Evolutionary conservation across 2,113 vertebrate genomes (phyloP), one percentile per base, ranked within the genome.

Genomic region (Eubucco bourcierii): DNA sequence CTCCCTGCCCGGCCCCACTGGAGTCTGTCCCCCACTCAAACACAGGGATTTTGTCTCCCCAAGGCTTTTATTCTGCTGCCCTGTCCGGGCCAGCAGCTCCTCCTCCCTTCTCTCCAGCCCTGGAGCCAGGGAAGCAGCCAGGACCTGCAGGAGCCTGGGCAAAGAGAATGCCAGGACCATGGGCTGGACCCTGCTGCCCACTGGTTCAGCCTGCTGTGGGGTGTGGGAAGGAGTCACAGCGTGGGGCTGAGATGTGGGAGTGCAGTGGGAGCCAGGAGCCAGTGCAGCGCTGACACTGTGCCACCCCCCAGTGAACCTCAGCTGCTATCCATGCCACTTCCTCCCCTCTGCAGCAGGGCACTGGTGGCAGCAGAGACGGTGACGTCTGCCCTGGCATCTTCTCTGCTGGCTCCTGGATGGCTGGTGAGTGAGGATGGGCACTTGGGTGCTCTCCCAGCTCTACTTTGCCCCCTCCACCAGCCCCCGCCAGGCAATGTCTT

Each of bases 171-270:
- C 70, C 94, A 93, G 39, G 97, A 98, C 46, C 75, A 55, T 23
- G 95, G 98, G 6, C 52, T 98, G n/a, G 97, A 98, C 21, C 77
- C 97, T 4, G 88, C 98, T 3, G 98, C 97, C 68, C 90, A 90
- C 60, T 88, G 74, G 60, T 97, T 98, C 14, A 92, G 81, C 53
- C 95, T 93, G 53, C 93, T 98, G 56, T 95, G 44, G 47, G 70
- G 9, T 0, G 3, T 0, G 11, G 58, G 28, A 12, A n/a, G 41
- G 8, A 29, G 19, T 37, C 23, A 21, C 56, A 5, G 10, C 1
- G 3, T 19, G 41, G 31, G n/a, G 63, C 27, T 34, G 53, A n/a
- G 24, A 8, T 8, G 37, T 12, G 19, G 61, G 33, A 10, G 19
- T 19, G 39, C 23, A 6, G 9, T 8, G 44, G 55, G 28, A 19